A percentile compares a stretch with the other conserved stretches of the same genome.
Evolutionary conservation across 64 coral and sea anemone species (phyloP).

Genomic region (Stichodactyla helianthus): DNA sequence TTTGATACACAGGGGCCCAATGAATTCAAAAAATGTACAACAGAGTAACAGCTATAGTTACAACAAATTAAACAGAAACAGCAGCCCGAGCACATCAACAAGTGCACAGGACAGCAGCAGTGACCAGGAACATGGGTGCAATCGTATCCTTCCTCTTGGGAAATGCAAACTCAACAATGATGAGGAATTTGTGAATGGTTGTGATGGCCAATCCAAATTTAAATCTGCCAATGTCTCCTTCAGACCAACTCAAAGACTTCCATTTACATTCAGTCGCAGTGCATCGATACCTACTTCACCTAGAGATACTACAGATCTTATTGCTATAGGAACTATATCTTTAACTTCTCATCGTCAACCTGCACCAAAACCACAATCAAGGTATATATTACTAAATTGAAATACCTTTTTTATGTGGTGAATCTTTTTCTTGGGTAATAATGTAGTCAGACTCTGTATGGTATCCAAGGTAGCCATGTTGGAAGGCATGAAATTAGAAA

Average conservation of each 20-base stretch:
- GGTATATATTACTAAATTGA: conserved; percentile 1
- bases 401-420: too few species aligned
- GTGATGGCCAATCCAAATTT: conserved; percentile 43
- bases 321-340: conserved; percentile 90
- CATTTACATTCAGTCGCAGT: conserved; percentile 54
- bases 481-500: too few species aligned
- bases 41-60: neutral
- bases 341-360: conserved; percentile 79
- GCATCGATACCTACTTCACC: conserved; percentile 56
- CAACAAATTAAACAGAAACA: conserved; percentile 15
- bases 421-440: too few species aligned
- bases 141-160: conserved; percentile 73
- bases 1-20: neutral
- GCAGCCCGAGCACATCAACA: conserved; percentile 19
- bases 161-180: conserved; percentile 87
- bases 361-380: conserved; percentile 73
- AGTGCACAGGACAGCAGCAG: conserved; percentile 56
- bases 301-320: conserved; percentile 57
- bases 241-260: conserved; percentile 57
- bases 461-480: too few species aligned
- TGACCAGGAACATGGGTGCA: conserved; percentile 44
- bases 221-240: conserved; percentile 29
- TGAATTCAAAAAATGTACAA: neutral
- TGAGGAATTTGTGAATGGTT: conserved; percentile 56
- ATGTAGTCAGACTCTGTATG: too few species aligned